phyloP scores from a whole-genome alignment of 2,888 invertebrate genomes.

The Mesorhabditis sp. region DNA sequence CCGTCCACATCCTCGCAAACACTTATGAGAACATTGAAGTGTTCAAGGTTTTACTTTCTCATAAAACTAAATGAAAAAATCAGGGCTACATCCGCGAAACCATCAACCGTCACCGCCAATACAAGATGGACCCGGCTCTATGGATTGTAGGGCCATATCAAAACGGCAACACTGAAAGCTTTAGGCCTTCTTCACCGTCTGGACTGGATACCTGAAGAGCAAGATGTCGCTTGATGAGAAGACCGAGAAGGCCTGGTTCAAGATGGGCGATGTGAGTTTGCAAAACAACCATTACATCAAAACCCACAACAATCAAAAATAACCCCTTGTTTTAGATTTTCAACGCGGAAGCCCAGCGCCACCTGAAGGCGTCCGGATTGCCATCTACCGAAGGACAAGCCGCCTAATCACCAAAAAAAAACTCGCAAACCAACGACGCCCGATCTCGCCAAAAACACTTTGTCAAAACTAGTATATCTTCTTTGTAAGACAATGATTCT shows the following conservation, averaged over 20 bases:
- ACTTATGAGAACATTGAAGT: slow-evolving; percentile 39
- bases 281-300: neutral
- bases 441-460: no score
- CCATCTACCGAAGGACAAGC: slow-evolving; percentile 15
- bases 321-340: slow-evolving; percentile 12
- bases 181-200: slow-evolving; percentile 54
- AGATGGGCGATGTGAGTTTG: slow-evolving; percentile 36
- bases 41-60: slow-evolving; percentile 21
- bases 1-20: slow-evolving; percentile 43
- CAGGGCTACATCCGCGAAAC: slow-evolving; percentile 47
- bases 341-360: slow-evolving; percentile 36
- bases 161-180: slow-evolving; percentile 4
- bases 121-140: slow-evolving; percentile 54
- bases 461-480: no score
- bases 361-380: slow-evolving; percentile 31
- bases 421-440: no score
- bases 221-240: slow-evolving; percentile 36
- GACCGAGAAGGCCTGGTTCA: slow-evolving; percentile 44
- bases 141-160: slow-evolving; percentile 36
- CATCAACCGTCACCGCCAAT: slow-evolving; percentile 49
- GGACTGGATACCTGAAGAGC: slow-evolving; percentile 41
- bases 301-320: no score
- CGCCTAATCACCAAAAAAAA: neutral
- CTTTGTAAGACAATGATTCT: no score
- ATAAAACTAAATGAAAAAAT: neutral